phyloP scores from a whole-genome alignment of 2,113 vertebrate genomes.

The Myotis brandtii region DNA sequence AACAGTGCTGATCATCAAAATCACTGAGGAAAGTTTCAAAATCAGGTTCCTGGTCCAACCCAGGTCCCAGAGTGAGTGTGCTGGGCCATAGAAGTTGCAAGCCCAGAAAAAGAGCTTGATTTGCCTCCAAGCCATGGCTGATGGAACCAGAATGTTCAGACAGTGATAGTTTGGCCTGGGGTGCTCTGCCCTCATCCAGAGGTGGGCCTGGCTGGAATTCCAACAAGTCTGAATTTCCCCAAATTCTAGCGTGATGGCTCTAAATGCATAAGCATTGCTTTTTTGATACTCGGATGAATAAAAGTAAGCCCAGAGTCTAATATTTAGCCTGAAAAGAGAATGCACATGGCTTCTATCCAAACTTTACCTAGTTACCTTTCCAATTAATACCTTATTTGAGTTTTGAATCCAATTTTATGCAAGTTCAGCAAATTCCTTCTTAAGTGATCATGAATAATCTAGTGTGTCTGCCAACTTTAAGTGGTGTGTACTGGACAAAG shows the following conservation, averaged over 20 bases:
- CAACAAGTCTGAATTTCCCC: background rate
- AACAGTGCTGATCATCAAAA: background rate
- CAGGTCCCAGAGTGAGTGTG: accelerated
- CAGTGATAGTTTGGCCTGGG: background rate
- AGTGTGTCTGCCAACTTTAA: background rate
- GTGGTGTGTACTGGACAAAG: background rate
- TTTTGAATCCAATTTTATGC: background rate
- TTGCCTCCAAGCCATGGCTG: background rate
- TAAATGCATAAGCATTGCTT: background rate
- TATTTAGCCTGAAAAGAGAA: background rate
- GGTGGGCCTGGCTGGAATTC: background rate
- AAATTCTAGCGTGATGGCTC: background rate
- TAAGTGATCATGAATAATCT: background rate
- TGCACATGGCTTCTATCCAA: background rate
- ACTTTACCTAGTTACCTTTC: background rate
- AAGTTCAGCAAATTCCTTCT: background rate
- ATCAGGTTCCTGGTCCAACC: background rate
- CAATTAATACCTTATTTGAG: background rate
- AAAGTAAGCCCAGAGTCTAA: background rate
- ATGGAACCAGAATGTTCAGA: background rate
- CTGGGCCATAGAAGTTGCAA: background rate
- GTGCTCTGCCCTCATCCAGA: background rate
- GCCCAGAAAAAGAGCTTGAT: background rate
- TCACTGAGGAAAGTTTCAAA: background rate
- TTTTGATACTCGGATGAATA: background rate